Conservation (phyloP, 2,113 vertebrate genomes). For the Aix galericulata region DNA sequence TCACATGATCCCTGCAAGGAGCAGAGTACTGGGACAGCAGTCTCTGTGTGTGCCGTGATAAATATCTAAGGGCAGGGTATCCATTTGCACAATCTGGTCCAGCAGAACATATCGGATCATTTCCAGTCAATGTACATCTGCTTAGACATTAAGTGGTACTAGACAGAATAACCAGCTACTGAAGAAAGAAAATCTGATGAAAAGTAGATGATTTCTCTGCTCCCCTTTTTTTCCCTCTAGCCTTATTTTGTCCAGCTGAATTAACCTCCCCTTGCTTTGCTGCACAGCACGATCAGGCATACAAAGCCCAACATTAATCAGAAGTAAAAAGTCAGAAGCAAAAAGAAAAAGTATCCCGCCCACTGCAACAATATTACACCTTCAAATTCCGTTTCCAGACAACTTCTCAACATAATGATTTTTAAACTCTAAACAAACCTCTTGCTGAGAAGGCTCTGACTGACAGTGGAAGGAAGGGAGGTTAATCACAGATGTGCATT, state of each 20-base stretch:
- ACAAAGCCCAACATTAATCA: not conserved
- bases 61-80: not conserved
- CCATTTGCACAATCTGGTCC: not conserved
- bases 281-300: not conserved
- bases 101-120: not conserved
- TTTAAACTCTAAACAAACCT: not conserved
- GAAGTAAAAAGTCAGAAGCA: too few species aligned
- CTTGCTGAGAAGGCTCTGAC: not conserved
- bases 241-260: not conserved
- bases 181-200: not conserved
- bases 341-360: not conserved
- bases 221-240: not conserved
- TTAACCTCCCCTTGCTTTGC: not conserved
- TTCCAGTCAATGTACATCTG: not conserved
- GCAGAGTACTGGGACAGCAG: not conserved
- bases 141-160: not conserved
- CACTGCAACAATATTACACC: not conserved
- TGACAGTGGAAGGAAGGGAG: not conserved
- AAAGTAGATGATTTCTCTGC: not conserved
- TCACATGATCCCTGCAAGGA: not conserved
- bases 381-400: not conserved
- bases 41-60: accelerated
- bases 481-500: not conserved
- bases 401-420: not conserved
- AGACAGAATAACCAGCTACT: accelerated